phyloP scores from a whole-genome alignment of 2,797 vertebrate genomes.

The Notamacropus eugenii region DNA sequence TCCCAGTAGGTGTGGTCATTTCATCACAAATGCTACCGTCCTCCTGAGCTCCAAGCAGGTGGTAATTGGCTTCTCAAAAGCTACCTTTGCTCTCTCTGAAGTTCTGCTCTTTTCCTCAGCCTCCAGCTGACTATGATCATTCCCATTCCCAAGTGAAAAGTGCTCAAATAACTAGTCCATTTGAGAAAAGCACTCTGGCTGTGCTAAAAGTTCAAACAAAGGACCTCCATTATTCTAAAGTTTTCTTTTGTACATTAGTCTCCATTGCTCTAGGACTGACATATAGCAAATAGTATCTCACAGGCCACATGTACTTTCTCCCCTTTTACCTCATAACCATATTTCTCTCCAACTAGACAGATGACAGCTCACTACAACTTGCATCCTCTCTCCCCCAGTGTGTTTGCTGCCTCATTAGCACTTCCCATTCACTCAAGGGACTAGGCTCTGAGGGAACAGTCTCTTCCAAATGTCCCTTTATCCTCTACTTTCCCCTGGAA shows the following conservation, averaged over 20 bases:
- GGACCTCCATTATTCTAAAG: background rate
- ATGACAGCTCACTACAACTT: background rate
- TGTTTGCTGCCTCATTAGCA: background rate
- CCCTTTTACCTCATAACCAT: background rate
- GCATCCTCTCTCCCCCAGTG: background rate
- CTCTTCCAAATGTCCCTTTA: background rate
- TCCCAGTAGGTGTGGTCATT: background rate
- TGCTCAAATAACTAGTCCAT: background rate
- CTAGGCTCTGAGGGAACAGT: background rate
- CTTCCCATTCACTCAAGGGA: background rate
- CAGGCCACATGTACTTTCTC: background rate
- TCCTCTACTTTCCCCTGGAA: background rate
- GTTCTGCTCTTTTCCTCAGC: background rate
- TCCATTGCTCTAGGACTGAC: background rate
- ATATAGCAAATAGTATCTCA: background rate
- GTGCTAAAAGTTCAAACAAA: background rate
- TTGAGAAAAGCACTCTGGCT: background rate
- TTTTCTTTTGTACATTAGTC: background rate
- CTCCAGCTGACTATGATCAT: background rate
- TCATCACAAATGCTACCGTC: background rate
- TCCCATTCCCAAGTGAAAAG: background rate
- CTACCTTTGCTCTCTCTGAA: background rate
- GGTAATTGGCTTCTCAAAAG: background rate
- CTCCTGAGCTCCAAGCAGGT: background rate
- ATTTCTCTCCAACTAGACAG: background rate